Percentiles rank a stretch among this genome's conserved stretches.
These are phyloP conservation scores for Neodiprion virginianus DNA, from an alignment of 1,140 invertebrate species.

Conservation along the genomic window DNA sequence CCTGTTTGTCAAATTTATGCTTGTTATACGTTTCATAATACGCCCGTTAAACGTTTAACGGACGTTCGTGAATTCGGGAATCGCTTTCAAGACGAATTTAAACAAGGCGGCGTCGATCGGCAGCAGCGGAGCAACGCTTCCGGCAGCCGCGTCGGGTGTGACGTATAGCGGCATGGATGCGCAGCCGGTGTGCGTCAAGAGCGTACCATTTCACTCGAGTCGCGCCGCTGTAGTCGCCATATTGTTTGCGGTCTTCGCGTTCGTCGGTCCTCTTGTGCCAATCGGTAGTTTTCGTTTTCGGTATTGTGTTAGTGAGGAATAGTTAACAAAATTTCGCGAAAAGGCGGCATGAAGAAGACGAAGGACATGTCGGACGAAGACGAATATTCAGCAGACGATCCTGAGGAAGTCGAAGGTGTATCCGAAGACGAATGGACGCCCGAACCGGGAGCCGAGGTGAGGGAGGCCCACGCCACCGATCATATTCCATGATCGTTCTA, in stretches of 20 bases:
- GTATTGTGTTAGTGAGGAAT: background rate
- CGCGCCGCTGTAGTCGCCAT: background rate
- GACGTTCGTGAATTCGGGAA: too few species aligned
- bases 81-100: too few species aligned
- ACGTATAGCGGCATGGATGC: too few species aligned
- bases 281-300: too few species aligned
- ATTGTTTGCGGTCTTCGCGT: constrained; percentile 3
- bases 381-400: constrained; percentile 59
- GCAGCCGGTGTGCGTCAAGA: too few species aligned
- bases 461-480: constrained; percentile 26
- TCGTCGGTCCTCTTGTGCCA: background rate
- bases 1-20: too few species aligned
- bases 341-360: constrained; percentile 53
- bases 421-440: constrained; percentile 59
- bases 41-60: too few species aligned
- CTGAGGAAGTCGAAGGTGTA: constrained; percentile 57
- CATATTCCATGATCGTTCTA: constrained; percentile 16
- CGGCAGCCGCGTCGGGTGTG: too few species aligned
- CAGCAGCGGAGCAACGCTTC: too few species aligned
- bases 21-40: too few species aligned
- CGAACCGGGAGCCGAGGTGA: constrained; percentile 50
- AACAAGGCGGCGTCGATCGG: too few species aligned
- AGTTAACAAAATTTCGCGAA: constrained; percentile 53
- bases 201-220: background rate
- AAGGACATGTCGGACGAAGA: constrained; percentile 60